Evolutionary conservation across 2,113 vertebrate genomes (phyloP).

Genomic region (Archilochus colubris): DNA sequence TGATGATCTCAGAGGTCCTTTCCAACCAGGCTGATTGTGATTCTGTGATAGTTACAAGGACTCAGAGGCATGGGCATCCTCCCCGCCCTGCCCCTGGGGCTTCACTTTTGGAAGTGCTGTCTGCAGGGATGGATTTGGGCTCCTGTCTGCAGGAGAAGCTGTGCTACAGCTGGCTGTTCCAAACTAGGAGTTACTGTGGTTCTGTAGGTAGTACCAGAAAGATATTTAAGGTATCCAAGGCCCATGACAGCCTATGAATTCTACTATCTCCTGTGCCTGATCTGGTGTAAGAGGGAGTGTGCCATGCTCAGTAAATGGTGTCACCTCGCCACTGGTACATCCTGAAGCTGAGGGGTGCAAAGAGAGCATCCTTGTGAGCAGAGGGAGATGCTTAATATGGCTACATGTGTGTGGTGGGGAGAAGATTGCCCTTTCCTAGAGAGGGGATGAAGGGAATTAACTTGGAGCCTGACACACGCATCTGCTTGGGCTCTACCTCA

Average conservation of each 20-base stretch:
- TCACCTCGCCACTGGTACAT: background rate
- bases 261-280: background rate
- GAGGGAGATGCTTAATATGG: background rate
- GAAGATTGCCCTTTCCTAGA: background rate
- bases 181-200: background rate
- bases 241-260: background rate
- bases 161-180: background rate
- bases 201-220: background rate
- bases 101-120: background rate
- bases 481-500: background rate
- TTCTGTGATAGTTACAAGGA: background rate
- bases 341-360: background rate
- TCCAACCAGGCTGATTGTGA: no score
- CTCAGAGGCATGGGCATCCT: accelerated
- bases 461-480: background rate
- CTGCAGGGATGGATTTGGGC: background rate
- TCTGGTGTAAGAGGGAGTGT: background rate
- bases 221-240: background rate
- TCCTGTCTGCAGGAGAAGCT: background rate
- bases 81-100: background rate
- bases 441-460: background rate
- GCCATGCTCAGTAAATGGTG: background rate
- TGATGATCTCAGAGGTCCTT: no score
- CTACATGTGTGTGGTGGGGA: background rate
- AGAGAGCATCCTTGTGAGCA: background rate